A percentile compares a stretch with the other conserved stretches of the same genome.
Conservation (phyloP, 2,888 invertebrate species). For the Tetragonisca angustula region DNA sequence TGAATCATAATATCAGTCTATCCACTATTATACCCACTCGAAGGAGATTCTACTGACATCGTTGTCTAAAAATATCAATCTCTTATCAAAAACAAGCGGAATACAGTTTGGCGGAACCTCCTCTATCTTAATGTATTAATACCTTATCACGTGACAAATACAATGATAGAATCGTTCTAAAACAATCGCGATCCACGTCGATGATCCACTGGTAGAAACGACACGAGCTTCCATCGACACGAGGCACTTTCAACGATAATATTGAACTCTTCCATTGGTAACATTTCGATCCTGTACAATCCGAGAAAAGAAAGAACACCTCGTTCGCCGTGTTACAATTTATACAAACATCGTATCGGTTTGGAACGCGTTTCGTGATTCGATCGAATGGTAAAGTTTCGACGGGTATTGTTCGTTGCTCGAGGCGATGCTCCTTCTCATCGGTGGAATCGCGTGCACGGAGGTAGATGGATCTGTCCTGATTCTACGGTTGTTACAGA, state of each 20-base stretch:
- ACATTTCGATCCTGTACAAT: conserved; percentile 48
- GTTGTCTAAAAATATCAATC: conserved; percentile 28
- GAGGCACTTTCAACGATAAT: conserved; percentile 13
- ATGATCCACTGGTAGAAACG: conserved; percentile 21
- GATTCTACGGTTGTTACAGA: conserved; percentile 20
- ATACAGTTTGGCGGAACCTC: conserved; percentile 39
- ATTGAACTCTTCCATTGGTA: conserved; percentile 49
- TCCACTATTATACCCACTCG: conserved; percentile 13
- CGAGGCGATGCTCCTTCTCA: not conserved
- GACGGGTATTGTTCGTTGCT: too few species aligned
- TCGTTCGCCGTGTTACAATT: not conserved
- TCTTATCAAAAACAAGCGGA: conserved; percentile 23
- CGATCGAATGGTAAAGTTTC: too few species aligned
- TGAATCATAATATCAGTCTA: conserved; percentile 52
- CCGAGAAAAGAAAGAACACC: conserved; percentile 23
- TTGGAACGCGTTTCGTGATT: conserved; percentile 8
- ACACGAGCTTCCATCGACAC: conserved; percentile 8
- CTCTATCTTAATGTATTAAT: conserved; percentile 24
- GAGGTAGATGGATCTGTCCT: conserved; percentile 26
- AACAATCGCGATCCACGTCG: not conserved
- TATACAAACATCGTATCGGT: not conserved
- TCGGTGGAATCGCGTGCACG: conserved; percentile 40
- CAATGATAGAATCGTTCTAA: conserved; percentile 23
- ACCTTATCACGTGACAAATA: conserved; percentile 52
- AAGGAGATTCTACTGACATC: conserved; percentile 54